phyloP scores from a whole-genome alignment of 92 coral and sea anemone genomes.

The Porites lobata region DNA sequence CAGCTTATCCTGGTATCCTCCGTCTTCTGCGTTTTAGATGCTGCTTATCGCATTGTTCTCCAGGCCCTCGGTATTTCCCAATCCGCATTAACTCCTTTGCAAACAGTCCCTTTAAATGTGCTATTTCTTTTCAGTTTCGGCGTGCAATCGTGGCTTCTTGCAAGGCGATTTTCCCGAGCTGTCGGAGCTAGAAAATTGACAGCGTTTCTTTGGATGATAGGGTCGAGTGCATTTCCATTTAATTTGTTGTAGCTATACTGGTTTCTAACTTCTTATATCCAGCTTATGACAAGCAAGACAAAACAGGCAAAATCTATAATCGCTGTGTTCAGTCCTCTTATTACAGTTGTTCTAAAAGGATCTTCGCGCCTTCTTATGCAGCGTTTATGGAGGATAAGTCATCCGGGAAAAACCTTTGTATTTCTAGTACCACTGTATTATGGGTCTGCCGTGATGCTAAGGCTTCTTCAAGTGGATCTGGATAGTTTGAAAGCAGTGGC shows the following conservation, averaged over 20 bases:
- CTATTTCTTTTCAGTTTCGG: neutral
- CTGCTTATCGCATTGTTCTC: neutral
- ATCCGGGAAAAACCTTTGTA: neutral
- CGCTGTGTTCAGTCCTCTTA: slow-evolving; percentile 10
- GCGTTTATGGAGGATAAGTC: neutral
- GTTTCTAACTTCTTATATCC: neutral
- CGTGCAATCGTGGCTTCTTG: neutral
- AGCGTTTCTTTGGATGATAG: neutral
- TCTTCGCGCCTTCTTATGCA: slow-evolving; percentile 1
- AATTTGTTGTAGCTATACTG: neutral
- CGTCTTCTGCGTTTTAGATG: neutral
- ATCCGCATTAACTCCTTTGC: neutral
- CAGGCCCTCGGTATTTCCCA: slow-evolving; percentile 6
- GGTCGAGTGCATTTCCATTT: neutral
- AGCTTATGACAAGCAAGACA: slow-evolving; percentile 8
- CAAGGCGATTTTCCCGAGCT: neutral
- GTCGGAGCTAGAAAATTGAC: neutral
- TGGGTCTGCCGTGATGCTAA: neutral
- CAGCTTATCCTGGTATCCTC: neutral
- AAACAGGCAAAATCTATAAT: neutral
- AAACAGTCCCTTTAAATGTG: neutral
- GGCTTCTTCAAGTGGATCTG: slow-evolving; percentile 3
- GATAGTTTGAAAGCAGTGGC: neutral
- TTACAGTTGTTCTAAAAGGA: neutral
- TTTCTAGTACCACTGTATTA: neutral